Evolutionary conservation across 2,797 vertebrate species (phyloP).

Genomic region (Rhinophrynus dorsalis): DNA sequence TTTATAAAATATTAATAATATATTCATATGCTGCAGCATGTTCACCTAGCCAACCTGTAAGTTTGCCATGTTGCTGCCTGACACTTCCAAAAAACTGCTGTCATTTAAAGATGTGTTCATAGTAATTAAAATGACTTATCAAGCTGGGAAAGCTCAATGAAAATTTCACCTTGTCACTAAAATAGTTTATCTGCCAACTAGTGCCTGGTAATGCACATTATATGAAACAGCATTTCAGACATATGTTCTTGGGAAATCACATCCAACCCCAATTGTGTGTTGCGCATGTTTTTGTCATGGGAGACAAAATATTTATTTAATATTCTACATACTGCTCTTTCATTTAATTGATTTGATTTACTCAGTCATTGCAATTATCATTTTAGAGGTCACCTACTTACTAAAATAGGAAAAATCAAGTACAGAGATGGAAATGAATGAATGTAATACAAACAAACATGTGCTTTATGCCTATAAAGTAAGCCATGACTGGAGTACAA

Average conservation of each 20-base stretch:
- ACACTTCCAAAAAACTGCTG: slow-evolving; percentile 47
- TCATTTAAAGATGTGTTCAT: slow-evolving; percentile 55
- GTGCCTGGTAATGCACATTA: slow-evolving; percentile 57
- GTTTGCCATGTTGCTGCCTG: slow-evolving; percentile 47
- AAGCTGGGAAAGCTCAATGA: slow-evolving; percentile 53
- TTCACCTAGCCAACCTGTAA: slow-evolving; percentile 31
- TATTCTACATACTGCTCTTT: not conserved
- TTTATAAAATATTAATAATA: slow-evolving; percentile 36
- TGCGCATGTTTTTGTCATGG: slow-evolving; percentile 19
- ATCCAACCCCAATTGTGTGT: slow-evolving; percentile 29
- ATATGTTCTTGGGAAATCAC: slow-evolving; percentile 40
- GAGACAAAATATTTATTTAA: not conserved
- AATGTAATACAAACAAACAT: no score
- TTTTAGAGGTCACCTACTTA: no score
- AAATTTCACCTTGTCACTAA: slow-evolving; percentile 59
- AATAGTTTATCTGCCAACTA: slow-evolving; percentile 55
- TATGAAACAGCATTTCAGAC: slow-evolving; percentile 54
- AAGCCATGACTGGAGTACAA: no score
- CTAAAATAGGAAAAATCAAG: no score
- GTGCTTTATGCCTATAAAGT: no score
- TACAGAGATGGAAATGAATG: no score
- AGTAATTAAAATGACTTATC: slow-evolving; percentile 61
- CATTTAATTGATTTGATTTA: no score
- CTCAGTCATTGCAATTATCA: no score
- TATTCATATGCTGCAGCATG: slow-evolving; percentile 31